A percentile compares a stretch with the other conserved stretches of the same genome.
Conservation (phyloP, 2,113 vertebrate genomes). For the Myocastor coypus region DNA sequence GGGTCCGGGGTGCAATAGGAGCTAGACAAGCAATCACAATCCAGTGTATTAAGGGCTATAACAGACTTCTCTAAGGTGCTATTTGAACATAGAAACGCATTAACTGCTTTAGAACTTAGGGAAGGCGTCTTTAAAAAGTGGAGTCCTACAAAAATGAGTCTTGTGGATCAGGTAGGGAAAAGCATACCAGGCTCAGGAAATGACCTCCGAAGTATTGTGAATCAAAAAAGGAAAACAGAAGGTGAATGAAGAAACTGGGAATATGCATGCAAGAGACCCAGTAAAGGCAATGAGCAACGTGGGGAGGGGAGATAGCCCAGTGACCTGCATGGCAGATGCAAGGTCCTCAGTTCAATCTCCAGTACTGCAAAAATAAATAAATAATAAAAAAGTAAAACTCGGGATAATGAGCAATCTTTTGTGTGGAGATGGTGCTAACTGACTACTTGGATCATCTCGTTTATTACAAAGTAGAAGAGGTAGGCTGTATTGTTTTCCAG, state of each 20-base stretch:
- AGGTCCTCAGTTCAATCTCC: too few relatives aligned
- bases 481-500: constrained; percentile 20
- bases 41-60: background rate
- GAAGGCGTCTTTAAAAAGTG: background rate
- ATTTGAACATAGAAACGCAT: background rate
- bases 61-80: background rate
- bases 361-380: too few relatives aligned
- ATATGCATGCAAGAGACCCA: constrained; percentile 16
- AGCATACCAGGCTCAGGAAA: background rate
- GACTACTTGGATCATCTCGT: background rate
- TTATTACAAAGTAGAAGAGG: background rate
- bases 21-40: background rate
- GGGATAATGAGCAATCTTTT: background rate
- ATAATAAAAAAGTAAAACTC: too few relatives aligned
- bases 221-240: background rate
- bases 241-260: constrained; percentile 17
- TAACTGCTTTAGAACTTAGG: constrained; percentile 45
- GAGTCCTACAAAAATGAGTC: background rate
- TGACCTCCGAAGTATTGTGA: background rate
- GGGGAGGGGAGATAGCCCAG: too few relatives aligned
- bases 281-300: background rate
- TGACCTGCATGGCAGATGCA: too few relatives aligned
- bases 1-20: background rate
- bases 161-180: background rate
- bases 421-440: background rate